Conservation (phyloP, 2,113 vertebrate genomes). For the Pelodiscus sinensis region DNA sequence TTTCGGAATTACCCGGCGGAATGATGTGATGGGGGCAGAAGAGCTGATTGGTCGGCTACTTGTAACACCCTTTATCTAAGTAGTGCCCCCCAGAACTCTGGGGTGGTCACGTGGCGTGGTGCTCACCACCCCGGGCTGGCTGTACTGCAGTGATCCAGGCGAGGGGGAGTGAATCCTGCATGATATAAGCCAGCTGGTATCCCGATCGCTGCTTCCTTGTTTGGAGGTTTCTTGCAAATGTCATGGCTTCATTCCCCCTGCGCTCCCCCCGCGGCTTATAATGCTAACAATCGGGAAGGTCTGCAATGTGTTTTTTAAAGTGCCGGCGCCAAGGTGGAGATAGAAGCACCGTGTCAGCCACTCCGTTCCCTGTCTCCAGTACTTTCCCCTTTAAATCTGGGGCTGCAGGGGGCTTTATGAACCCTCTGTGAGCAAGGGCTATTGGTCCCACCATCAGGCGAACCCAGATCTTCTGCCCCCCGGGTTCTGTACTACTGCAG, state of each 20-base stretch:
- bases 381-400: fast-evolving
- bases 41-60: not conserved
- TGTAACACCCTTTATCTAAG: not conserved
- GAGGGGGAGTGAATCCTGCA: fast-evolving
- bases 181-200: not conserved
- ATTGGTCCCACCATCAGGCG: not conserved
- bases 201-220: conserved; percentile 51
- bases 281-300: not conserved
- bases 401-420: not conserved
- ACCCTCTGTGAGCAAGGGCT: not conserved
- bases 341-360: not conserved
- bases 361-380: not conserved
- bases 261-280: fast-evolving
- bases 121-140: not conserved
- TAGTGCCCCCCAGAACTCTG: not conserved
- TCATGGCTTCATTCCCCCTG: not conserved
- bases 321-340: not conserved
- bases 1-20: not conserved
- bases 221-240: conserved; percentile 57
- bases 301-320: not conserved
- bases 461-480: not conserved
- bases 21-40: not conserved
- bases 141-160: not conserved
- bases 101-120: not conserved
- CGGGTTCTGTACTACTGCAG: not conserved